Evolutionary conservation across 2,797 vertebrate genomes (phyloP).

Genomic region (Darevskia mixta): DNA sequence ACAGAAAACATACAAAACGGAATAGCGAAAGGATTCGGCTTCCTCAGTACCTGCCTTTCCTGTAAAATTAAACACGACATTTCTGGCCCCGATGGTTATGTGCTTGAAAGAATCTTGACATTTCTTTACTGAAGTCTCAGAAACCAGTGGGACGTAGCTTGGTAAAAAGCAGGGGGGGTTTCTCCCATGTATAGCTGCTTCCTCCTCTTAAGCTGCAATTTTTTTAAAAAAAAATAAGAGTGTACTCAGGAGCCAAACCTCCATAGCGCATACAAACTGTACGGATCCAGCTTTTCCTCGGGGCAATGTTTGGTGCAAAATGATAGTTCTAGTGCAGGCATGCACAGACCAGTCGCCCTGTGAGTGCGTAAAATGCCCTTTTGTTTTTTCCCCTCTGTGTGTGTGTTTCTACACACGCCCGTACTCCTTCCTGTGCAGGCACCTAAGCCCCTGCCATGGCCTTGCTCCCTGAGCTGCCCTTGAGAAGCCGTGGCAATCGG

Average conservation of each 20-base stretch:
- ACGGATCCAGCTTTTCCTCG: too few relatives aligned
- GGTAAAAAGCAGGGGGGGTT: too few relatives aligned
- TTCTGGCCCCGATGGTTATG: not conserved
- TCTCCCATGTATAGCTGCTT: not conserved
- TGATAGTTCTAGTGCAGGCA: not conserved
- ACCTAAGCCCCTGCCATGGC: too few relatives aligned
- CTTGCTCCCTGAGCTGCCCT: slow-evolving; percentile 4
- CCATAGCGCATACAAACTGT: not conserved
- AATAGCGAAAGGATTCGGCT: not conserved
- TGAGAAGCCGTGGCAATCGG: not conserved
- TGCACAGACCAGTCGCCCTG: too few relatives aligned
- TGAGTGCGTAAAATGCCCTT: fast-evolving
- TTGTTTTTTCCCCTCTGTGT: too few relatives aligned
- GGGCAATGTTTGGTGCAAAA: not conserved
- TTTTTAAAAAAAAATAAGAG: not conserved
- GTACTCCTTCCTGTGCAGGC: too few relatives aligned
- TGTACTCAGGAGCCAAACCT: not conserved
- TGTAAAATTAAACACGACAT: too few relatives aligned
- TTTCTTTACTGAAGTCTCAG: not conserved
- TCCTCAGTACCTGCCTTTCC: too few relatives aligned
- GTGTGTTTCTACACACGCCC: too few relatives aligned
- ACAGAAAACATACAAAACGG: not conserved
- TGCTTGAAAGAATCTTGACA: not conserved
- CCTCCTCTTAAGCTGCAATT: not conserved
- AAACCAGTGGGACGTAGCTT: too few relatives aligned